Conservation (phyloP, 2,797 vertebrate species). For the Leptodactylus fallax region DNA sequence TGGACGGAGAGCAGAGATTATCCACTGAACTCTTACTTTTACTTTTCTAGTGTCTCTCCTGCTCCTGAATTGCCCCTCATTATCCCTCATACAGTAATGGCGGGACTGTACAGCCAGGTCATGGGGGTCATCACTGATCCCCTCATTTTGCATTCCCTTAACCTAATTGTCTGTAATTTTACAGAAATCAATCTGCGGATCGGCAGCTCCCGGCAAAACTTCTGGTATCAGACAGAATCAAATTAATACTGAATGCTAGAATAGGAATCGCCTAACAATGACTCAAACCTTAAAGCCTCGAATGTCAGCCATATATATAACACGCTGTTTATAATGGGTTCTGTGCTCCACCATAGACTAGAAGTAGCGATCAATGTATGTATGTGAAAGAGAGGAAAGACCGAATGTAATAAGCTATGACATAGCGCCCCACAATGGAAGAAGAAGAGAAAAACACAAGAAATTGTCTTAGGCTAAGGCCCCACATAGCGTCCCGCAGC, state of each 20-base stretch:
- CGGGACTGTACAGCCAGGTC: neutral
- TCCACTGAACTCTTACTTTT: constrained; percentile 38
- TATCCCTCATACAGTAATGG: neutral
- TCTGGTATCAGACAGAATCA: neutral
- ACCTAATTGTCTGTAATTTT: constrained; percentile 27
- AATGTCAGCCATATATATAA: no score
- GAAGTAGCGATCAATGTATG: neutral
- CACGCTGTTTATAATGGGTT: no score
- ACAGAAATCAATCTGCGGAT: neutral
- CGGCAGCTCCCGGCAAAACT: neutral
- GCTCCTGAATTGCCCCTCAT: constrained; percentile 3
- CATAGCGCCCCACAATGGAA: neutral
- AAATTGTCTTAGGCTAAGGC: no score
- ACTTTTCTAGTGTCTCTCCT: constrained; percentile 10
- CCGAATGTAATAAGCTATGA: no score
- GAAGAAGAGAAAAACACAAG: no score
- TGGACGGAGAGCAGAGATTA: constrained; percentile 37
- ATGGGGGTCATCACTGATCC: neutral
- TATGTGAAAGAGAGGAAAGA: neutral
- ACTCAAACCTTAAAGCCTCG: neutral
- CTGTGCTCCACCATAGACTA: no score
- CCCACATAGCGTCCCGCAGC: no score
- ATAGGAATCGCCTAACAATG: neutral
- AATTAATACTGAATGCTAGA: neutral
- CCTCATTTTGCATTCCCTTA: neutral